Conservation (phyloP, 2,113 vertebrate species). For the Rhineura floridana region DNA sequence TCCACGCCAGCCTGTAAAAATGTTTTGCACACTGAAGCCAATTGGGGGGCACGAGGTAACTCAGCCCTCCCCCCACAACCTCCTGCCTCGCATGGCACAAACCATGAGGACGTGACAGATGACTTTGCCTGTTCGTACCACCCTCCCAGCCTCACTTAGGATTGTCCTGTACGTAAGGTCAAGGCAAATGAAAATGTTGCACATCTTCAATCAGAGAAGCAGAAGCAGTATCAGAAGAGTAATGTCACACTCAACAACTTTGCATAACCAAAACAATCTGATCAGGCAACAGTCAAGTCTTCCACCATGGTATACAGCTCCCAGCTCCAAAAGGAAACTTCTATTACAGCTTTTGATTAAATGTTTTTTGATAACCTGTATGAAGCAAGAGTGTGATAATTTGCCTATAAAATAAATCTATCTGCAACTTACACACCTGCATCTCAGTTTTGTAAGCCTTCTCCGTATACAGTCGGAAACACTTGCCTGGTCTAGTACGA, state of each 20-base stretch:
- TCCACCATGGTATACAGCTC: neutral
- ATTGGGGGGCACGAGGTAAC: too few species aligned
- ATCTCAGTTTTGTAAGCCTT: conserved; percentile 99
- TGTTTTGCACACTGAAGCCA: too few species aligned
- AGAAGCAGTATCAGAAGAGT: too few species aligned
- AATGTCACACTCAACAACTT: neutral
- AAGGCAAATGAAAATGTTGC: neutral
- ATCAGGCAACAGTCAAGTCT: neutral
- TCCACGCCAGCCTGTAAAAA: too few species aligned
- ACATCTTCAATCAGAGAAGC: neutral
- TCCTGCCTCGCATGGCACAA: neutral
- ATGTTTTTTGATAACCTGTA: neutral
- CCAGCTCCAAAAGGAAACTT: neutral
- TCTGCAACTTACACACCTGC: conserved; percentile 81
- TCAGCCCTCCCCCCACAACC: too few species aligned
- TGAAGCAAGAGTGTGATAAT: fast-evolving
- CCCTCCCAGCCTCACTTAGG: neutral
- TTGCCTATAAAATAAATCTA: neutral
- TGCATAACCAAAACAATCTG: neutral
- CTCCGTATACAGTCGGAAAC: conserved; percentile 95
- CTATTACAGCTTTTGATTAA: neutral
- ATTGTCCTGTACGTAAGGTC: neutral
- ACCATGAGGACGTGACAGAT: neutral
- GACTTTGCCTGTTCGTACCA: neutral
- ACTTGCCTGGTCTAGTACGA: conserved; percentile 92